These are phyloP conservation scores for Enteromius viviparus DNA, from an alignment of 2,797 vertebrate genomes.

Conservation along the genomic window DNA sequence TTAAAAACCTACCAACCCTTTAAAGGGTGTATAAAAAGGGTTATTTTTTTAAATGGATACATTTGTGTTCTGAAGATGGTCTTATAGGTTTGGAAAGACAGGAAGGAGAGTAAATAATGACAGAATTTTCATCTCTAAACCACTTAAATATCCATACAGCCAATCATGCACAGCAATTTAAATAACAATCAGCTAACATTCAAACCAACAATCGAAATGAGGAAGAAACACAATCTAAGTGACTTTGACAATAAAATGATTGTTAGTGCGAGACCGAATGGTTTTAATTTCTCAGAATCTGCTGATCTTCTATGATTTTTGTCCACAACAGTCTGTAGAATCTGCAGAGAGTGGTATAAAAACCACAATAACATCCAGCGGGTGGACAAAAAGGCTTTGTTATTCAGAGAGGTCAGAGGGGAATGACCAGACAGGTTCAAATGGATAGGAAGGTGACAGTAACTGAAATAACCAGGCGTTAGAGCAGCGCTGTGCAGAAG, in stretches of 20 bases:
- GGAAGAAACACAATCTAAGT: background rate
- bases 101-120: background rate
- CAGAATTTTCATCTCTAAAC: background rate
- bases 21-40: background rate
- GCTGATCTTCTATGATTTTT: background rate
- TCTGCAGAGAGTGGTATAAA: background rate
- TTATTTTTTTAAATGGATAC: background rate
- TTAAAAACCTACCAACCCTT: background rate
- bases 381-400: background rate
- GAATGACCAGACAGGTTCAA: background rate
- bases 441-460: background rate
- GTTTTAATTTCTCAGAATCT: background rate
- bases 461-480: conserved; percentile 18
- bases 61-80: background rate
- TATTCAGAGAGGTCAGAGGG: conserved; percentile 22
- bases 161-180: background rate
- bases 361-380: background rate
- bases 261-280: background rate
- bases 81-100: background rate
- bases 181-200: conserved; percentile 1
- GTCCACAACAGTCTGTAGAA: background rate
- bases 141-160: background rate
- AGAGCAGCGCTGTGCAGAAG: background rate
- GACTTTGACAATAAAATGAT: background rate
- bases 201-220: background rate